Evolutionary conservation across 2,888 invertebrate genomes (phyloP), one percentile per base, ranked within the genome.

Genomic region (Falcaria lacertinaria): DNA sequence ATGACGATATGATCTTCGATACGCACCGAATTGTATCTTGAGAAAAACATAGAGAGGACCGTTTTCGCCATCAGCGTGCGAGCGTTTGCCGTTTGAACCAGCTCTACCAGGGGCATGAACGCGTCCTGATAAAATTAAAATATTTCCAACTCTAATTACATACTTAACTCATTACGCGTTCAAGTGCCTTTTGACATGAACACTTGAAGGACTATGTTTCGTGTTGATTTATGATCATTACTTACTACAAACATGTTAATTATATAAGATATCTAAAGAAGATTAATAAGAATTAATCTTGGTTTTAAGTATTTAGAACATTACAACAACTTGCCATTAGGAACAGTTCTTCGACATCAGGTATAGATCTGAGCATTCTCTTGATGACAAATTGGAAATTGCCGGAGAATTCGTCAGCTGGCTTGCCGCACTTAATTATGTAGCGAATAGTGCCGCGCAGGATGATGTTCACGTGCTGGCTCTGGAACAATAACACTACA

Each of bases 31-130:
- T 63, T 84, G 77, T 67, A 74, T 86, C 85, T 63, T 7, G 91
- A 62, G 89, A 91, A 87, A 63, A 88, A 87, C 52, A 91, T 90
- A n/a, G 92, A 90, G 57, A 98, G 89, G 11, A 98, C 93, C 36
- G 91, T 93, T 77, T 96, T 97, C 60, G 96, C 96, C 43, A 96
- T 93, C 64, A 96, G 93, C 0, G 97, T 94, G 72, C 95, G 94
- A 0, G 94, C 92, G 33, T 91, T 92, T 54, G 97, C 95, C 51
- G 95, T 95, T 71, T 97, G 96, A 57, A 98, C 96, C 66, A 98
- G 87, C 80, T 98, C 97, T 42, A 98, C 88, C 43, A 97, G 91
- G 0, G 97, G 96, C 71, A 98, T 90, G 74, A 98, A 97, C 62
- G 97, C 95, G 48, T 97, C 96, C 95, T 96, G 74, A 2, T 40